Conservation (phyloP, 2,113 vertebrate genomes). For the rat (Rattus norvegicus) region GRCr8 NC_086022.1:131420501-131421000, state of each 20-base stretch:
- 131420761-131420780: constrained; percentile 57
- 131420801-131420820: constrained; percentile 71
- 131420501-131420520: background rate
- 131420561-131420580: background rate
- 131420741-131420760: constrained; percentile 83
- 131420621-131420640: background rate
- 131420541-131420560: background rate
- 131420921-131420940: background rate
- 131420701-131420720: constrained; percentile 50
- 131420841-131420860: constrained; percentile 79
- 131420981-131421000: background rate
- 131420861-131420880: constrained; percentile 79
- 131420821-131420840: constrained; percentile 72
- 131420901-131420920: background rate
- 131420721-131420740: constrained; percentile 81
- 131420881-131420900: constrained; percentile 69
- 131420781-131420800: constrained; percentile 75
- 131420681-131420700: constrained; percentile 5
- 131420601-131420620: background rate
- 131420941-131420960: background rate
- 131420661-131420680: background rate
- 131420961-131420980: background rate
- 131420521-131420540: background rate
- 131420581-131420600: background rate
- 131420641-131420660: background rate